Evolutionary conservation across 1,140 invertebrate genomes (phyloP), one percentile per base, ranked within the genome.

Genomic region (Papilio xuthus): DNA sequence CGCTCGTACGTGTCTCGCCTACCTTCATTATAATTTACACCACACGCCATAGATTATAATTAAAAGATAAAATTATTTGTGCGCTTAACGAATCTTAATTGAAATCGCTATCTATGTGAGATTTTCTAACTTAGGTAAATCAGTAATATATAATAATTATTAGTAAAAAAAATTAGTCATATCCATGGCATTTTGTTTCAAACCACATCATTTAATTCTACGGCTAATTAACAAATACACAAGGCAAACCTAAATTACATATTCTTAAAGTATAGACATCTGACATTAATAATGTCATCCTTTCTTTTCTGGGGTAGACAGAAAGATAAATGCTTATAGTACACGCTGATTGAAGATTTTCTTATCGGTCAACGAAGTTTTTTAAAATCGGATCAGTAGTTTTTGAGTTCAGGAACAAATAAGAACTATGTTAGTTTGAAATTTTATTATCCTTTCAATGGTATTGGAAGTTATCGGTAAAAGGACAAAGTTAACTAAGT

Each of bases 11-110:
- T n/a, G n/a, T 47, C 44, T 47, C 44, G 44, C 32, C 50, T 23
- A 23, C 9, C 10, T 60, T 26, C 56, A 60, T 60, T 60, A 60
- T 60, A 60, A 26, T 60, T 13, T 6, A 60, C 23, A 56, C 8
- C 53, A 26, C 56, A 13, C 56, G 23, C 23, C 56, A 60, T 6
- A 60, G 56, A 60, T 60, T 60, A 60, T 60, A 60, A 60, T 60
- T 60, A 60, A 60, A 60, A 60, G 56, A 60, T 60, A 26, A 60
- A 60, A 60, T 60, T 60, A 13, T 26, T 26, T 26, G 53, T 60
- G 3, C 20, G 53, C 26, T 60, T 60, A 60, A 12, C 9, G 26
- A 13, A 60, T 26, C 56, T 26, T 60, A 60, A 60, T 28, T 60
- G 56, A 26, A 60, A 60, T 60, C 56, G 23, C 10, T 53, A 53